These are phyloP conservation scores for Lepus townsendii DNA, from an alignment of 2,797 vertebrate species.

Conservation along the genomic window DNA sequence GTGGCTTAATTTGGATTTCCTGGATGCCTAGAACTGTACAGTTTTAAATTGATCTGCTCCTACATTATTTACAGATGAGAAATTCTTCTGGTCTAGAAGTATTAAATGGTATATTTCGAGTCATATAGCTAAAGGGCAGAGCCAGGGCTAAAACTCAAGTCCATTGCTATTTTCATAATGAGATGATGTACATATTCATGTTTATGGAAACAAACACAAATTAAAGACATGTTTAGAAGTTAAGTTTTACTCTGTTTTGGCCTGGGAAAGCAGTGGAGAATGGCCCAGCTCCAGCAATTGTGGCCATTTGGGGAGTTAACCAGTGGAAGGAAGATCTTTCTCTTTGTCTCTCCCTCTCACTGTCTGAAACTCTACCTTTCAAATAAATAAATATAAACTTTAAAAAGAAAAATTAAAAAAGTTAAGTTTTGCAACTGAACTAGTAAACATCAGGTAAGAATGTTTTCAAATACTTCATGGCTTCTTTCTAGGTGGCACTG, in stretches of 20 bases:
- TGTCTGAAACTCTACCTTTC: no score
- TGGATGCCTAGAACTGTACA: not conserved
- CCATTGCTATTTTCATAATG: not conserved
- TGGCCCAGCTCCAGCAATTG: no score
- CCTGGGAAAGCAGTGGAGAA: no score
- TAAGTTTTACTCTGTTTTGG: no score
- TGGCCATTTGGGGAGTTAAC: no score
- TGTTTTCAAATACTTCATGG: not conserved
- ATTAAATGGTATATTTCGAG: conserved; percentile 12
- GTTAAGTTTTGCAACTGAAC: conserved; percentile 29
- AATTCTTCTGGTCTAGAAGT: not conserved
- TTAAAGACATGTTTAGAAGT: not conserved
- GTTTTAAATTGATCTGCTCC: conserved; percentile 9
- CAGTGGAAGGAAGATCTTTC: no score
- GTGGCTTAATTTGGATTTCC: conserved; percentile 31
- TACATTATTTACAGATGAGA: conserved; percentile 22
- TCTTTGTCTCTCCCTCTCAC: no score
- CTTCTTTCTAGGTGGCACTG: not conserved
- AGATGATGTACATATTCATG: not conserved
- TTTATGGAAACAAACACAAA: not conserved
- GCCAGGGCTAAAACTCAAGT: not conserved
- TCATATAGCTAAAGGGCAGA: not conserved
- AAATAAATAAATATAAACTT: no score
- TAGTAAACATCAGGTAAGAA: not conserved
- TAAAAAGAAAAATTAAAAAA: not conserved